Evolutionary conservation across 2,888 invertebrate genomes (phyloP), one percentile per base, ranked within the genome.

Genomic region (Brenthis ino): DNA sequence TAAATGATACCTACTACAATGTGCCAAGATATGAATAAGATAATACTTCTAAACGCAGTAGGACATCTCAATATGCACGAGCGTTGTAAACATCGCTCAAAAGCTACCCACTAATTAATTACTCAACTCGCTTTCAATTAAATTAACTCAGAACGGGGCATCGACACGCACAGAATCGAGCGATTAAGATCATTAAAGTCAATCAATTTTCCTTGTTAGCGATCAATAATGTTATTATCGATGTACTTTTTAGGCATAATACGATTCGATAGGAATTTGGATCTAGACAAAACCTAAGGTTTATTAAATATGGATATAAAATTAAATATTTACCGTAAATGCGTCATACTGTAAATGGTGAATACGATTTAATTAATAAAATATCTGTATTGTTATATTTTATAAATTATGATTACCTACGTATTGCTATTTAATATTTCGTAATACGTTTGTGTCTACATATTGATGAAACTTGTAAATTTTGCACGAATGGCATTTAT

Each of bases 51-150:
- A 58, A 60, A 58, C 48, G 60, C 37, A 53, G 53, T 37, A 53
- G 61, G 67, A 67, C 67, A 56, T 67, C 50, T 70, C 81, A 81
- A 81, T 82, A 82, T 82, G 82, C 81, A 83, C 79, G 80, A 88
- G 83, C 72, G 83, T 77, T 84, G 85, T 88, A 87, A 87, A 88
- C 87, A 86, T 83, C 84, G 87, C 87, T 86, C 86, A 85, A 88
- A 88, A 89, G 88, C 89, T 86, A 86, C 83, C 87, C 87, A 86
- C 89, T 91, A 92, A 93, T 93, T 93, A 92, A 92, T 92, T 92
- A 91, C 88, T 85, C 85, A 85, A 91, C 89, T 91, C 87, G 84
- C 86, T 89, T 88, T 91, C 89, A 91, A 92, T 93, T 89, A 89
- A 91, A 90, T 92, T 90, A 90, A 88, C 87, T 89, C 85, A 84